Base-by-base conservation (phyloP, 2,113 vertebrate species). In the Baryphthengus martii region DNA sequence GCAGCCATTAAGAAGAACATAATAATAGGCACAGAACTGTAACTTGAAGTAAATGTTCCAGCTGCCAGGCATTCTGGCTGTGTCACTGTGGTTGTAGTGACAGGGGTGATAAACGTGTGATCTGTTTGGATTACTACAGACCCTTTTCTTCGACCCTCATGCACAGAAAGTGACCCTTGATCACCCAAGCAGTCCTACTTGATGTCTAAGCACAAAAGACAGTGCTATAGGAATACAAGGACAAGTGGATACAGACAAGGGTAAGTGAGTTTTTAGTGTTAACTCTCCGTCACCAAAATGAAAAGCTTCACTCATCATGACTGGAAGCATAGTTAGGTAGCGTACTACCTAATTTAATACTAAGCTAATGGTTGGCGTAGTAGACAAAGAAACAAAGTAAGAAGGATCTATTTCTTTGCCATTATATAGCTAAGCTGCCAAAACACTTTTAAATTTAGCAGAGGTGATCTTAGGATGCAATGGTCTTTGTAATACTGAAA, bases 41-140 rank as follows among this genome's bases (percentile, higher is more conserved):
- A 86, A 92, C 72, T 90, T 68, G 44, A 84, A 89, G 63, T 82
- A 85, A 92, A 73, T 72, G 50, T 73, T 87, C 78, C 93, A 90
- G 74, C 80, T 96, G 79, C 59, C 81, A 78, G 80, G 49, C 40
- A 42, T 66, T 89, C 68, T 94, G 83, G 35, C 70, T 89, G 31
- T 2, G 5, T 73, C 81, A 93, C 13, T 0, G 0, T 62, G 59
- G 33, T 24, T 94, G 85, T 39, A 72, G 76, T 82, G 80, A 75
- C 33, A 74, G n/a, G 19, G 49, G 49, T 68, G 65, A 81, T 92
- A 93, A 87, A 92, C 92, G 44, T 87, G 49, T 4, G 13, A 55
- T 84, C 59, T 77, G 61, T 88, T 89, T 79, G 72, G 83, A 85
- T 89, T 89, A 79, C 55, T 66, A 39, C 33, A 62, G 66, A 75